Evolutionary conservation across 2,888 invertebrate species (phyloP), one percentile per base, ranked within the genome.

Genomic region (Thysanoteuthis rhombus): DNA sequence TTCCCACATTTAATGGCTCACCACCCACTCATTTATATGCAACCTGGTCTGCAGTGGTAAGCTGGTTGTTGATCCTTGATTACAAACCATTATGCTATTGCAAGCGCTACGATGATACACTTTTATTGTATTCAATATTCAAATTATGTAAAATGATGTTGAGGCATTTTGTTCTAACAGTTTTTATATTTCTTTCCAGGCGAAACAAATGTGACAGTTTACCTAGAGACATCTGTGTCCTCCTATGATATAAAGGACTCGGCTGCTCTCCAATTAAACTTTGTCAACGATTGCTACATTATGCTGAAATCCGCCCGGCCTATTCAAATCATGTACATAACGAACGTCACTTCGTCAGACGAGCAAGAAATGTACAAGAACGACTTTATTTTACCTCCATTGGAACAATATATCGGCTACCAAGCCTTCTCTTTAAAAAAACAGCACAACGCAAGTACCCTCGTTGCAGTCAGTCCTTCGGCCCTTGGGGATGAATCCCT

Each of bases 341-440:
- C 75, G 22, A 90, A 90, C 92, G 93, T 92, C 22, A 52, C 40
- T 39, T 58, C 92, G 39, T n/a, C 90, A n/a, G 90, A 89, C 32
- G 93, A 45, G 39, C 45, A 36, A 32, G 32, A 42, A 89, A 94
- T 93, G 45, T 90, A 93, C 39, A 93, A 94, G 47, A 94, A 93
- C 91, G 94, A 94, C 22, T 95, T 94, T 89, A 94, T 94, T 92
- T 94, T 95, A 38, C 95, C 95, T 1, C 94, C 94, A 22, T 92
- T 95, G 22, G 95, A 95, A 92, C 94, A 95, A 93, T 95, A 94
- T 75, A 94, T 94, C 38, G 94, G 94, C 12, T 95, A 95, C 92
- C 93, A 91, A 22, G 93, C 93, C 52, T 94, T 94, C 32, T 40
- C 90, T 39, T 90, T 93, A 22, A 94, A 95, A 92, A 25, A 36